Evolutionary conservation across 2,113 vertebrate genomes (phyloP).

Genomic region (Pheucticus melanocephalus): DNA sequence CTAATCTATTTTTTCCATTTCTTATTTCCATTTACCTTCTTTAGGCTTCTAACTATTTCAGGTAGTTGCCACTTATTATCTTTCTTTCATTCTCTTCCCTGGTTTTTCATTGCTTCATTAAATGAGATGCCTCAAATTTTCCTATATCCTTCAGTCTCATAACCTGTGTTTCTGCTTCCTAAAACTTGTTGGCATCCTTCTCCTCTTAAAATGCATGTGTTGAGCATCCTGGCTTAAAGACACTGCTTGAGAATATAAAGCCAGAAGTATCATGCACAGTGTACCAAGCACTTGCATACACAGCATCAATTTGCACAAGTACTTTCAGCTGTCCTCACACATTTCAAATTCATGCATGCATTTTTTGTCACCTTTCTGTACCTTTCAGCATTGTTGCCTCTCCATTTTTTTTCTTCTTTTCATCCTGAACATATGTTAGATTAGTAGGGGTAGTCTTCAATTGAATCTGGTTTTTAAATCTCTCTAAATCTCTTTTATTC

Average conservation of each 20-base stretch:
- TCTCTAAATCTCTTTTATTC: background rate
- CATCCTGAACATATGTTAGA: background rate
- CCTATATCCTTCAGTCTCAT: background rate
- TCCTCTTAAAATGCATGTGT: background rate
- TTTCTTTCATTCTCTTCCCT: background rate
- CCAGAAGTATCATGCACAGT: accelerated
- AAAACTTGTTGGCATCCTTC: background rate
- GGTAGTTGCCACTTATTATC: background rate
- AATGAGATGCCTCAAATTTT: background rate
- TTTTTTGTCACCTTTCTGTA: background rate
- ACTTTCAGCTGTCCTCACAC: background rate
- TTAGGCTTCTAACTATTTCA: background rate
- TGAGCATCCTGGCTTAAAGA: background rate
- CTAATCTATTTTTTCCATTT: background rate
- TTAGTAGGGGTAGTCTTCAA: background rate
- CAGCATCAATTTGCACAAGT: background rate
- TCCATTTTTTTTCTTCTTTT: background rate
- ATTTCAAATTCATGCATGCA: background rate
- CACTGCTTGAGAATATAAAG: background rate
- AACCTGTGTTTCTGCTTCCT: background rate
- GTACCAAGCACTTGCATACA: background rate
- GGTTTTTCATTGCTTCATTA: background rate
- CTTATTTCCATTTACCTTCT: background rate
- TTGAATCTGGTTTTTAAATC: background rate
- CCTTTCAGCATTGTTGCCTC: background rate